phyloP scores from a whole-genome alignment of 2,113 vertebrate species.

The Equus przewalskii region DNA sequence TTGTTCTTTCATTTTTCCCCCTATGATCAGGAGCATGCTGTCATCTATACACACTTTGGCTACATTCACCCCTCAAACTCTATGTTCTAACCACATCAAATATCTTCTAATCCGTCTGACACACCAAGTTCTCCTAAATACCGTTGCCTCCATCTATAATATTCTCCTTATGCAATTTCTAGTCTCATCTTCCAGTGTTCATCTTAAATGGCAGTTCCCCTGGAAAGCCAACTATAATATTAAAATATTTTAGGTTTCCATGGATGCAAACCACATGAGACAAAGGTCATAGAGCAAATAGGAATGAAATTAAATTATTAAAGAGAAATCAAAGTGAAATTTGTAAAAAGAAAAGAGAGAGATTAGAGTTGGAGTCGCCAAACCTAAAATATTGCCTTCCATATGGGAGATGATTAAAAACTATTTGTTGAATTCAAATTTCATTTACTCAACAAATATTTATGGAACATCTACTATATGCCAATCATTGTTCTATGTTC shows the following conservation, averaged over 20 bases:
- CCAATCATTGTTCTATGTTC: neutral
- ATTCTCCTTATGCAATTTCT: neutral
- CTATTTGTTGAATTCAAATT: neutral
- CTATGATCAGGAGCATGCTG: neutral
- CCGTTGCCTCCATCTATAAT: neutral
- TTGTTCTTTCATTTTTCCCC: neutral
- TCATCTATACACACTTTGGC: neutral
- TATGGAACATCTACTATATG: neutral
- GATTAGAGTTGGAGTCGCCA: neutral
- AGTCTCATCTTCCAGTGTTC: neutral
- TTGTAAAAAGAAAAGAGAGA: neutral
- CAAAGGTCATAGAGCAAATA: neutral
- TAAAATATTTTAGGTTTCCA: neutral
- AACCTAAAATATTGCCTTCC: neutral
- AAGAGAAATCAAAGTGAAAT: neutral
- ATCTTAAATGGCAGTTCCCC: neutral
- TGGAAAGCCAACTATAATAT: neutral
- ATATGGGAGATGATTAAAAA: neutral
- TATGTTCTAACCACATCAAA: neutral
- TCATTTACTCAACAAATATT: neutral
- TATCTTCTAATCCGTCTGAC: neutral
- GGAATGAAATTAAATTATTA: neutral
- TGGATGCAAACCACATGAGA: neutral
- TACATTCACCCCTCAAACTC: neutral
- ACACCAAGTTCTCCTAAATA: neutral